Conservation (phyloP, 1,140 invertebrate species). For the Drosophila fuyamai region DNA sequence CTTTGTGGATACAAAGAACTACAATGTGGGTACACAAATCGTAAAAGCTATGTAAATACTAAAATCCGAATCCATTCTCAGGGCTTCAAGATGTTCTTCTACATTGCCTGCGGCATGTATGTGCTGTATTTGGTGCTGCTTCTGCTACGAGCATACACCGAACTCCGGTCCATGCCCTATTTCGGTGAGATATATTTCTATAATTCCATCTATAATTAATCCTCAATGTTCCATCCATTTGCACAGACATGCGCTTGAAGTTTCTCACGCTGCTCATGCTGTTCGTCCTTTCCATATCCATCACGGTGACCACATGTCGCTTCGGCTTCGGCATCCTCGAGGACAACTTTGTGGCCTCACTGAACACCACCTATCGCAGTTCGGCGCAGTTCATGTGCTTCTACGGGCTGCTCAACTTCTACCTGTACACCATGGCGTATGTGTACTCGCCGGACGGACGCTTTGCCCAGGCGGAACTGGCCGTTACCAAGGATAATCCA, state of each 20-base stretch:
- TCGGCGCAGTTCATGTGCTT: conserved; percentile 97
- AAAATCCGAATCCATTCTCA: conserved; percentile 3
- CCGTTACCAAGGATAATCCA: conserved; percentile 98
- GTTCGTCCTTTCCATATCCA: conserved; percentile 92
- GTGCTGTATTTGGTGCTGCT: conserved; percentile 93
- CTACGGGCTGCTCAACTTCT: conserved; percentile 98
- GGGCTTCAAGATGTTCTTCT: conserved; percentile 95
- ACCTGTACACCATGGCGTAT: conserved; percentile 96
- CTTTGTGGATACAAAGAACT: conserved; percentile 93
- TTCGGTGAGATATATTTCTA: conserved; percentile 90
- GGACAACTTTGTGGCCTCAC: conserved; percentile 96
- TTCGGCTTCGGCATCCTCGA: conserved; percentile 95
- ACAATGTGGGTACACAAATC: conserved; percentile 89
- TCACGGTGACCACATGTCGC: conserved; percentile 91
- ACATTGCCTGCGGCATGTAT: conserved; percentile 93
- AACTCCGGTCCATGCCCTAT: conserved; percentile 97
- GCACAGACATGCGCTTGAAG: conserved; percentile 94
- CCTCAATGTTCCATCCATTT: not conserved
- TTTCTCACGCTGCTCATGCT: conserved; percentile 95
- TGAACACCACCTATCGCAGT: conserved; percentile 94
- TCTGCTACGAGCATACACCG: conserved; percentile 95
- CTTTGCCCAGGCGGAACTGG: conserved; percentile 92
- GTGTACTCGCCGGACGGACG: conserved; percentile 95
- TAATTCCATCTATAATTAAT: not conserved
- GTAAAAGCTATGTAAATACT: too few relatives aligned